A percentile compares a stretch with the other conserved stretches of the same genome.
phyloP scores from a whole-genome alignment of 2,888 invertebrate species.

The Steinernema carpocapsae region DNA sequence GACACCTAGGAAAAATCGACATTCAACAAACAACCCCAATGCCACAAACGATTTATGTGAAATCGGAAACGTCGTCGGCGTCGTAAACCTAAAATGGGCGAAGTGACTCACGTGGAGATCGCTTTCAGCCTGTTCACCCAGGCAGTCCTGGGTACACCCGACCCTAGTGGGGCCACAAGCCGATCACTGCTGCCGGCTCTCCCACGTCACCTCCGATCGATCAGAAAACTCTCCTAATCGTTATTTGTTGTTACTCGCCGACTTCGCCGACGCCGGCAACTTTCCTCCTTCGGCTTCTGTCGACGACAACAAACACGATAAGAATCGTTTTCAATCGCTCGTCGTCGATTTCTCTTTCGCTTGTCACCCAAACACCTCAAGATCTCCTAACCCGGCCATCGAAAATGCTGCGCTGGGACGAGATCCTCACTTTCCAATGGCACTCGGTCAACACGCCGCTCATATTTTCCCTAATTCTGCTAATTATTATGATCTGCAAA shows the following conservation, averaged over 20 bases:
- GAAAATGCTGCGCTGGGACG: slow-evolving; percentile 18
- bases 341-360: not conserved
- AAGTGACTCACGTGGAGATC: slow-evolving; percentile 13
- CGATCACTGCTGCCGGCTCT: not conserved
- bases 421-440: slow-evolving; percentile 1
- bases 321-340: slow-evolving; percentile 12
- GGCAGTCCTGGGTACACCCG: not conserved
- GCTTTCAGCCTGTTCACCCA: slow-evolving; percentile 7
- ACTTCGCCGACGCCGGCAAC: not conserved
- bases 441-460: slow-evolving; percentile 19
- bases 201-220: slow-evolving; percentile 9
- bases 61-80: slow-evolving; percentile 13
- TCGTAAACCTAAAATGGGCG: not conserved
- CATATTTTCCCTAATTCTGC: slow-evolving; percentile 2
- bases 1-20: not conserved
- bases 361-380: not conserved
- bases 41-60: slow-evolving; percentile 2
- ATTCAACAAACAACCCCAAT: not conserved
- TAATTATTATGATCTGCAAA: slow-evolving; percentile 21
- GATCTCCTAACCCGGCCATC: not conserved
- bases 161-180: not conserved
- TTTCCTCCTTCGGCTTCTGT: not conserved
- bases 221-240: not conserved
- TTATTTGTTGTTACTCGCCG: not conserved
- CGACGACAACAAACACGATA: slow-evolving; percentile 19